Percentiles rank a stretch among this genome's conserved stretches.
Evolutionary conservation across 2,797 vertebrate genomes (phyloP).

Genomic region (Dipus sagitta): DNA sequence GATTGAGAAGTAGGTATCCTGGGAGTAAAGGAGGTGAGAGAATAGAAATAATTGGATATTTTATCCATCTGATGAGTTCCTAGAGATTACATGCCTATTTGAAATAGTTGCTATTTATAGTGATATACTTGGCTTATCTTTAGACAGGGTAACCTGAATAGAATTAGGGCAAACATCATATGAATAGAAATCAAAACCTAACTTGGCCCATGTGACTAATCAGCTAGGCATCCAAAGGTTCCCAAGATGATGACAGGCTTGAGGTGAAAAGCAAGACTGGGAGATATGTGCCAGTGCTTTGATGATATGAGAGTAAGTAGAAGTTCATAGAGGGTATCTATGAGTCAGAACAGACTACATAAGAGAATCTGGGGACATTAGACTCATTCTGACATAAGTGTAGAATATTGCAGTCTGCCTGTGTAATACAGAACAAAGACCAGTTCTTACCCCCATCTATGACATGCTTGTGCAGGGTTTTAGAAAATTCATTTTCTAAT

Average conservation of each 20-base stretch:
- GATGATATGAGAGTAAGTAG: neutral
- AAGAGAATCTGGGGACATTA: neutral
- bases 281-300: neutral
- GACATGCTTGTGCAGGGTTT: neutral
- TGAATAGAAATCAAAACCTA: neutral
- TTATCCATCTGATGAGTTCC: neutral
- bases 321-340: neutral
- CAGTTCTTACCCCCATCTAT: neutral
- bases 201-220: neutral
- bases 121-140: neutral
- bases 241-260: neutral
- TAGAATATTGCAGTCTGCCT: neutral
- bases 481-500: slow-evolving; percentile 11
- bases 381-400: neutral
- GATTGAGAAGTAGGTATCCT: neutral
- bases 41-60: neutral
- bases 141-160: neutral
- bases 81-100: neutral
- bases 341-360: neutral
- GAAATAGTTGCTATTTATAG: neutral
- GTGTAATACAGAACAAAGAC: neutral
- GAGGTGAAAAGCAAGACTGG: neutral
- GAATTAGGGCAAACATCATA: neutral
- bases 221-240: neutral
- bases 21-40: neutral